A percentile compares a stretch with the other conserved stretches of the same genome.
Conservation (phyloP, 92 coral and sea anemone species). For the Scolanthus callimorphus region DNA sequence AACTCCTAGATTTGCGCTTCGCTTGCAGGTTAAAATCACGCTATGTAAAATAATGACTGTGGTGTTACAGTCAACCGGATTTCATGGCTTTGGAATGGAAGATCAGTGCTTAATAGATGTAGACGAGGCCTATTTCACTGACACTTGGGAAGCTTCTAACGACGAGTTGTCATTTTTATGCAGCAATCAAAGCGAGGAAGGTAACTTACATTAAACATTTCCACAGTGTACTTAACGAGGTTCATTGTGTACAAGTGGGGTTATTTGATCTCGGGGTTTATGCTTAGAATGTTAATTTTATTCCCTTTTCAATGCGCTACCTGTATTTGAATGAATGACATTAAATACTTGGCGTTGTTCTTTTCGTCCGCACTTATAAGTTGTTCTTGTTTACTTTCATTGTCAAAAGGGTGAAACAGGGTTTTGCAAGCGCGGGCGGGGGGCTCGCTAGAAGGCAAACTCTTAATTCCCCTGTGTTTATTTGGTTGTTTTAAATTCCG, state of each 20-base stretch:
- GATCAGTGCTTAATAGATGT: conserved; percentile 89
- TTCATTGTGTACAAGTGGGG: no score
- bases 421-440: neutral
- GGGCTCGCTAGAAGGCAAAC: neutral
- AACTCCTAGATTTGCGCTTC: no score
- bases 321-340: no score
- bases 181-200: conserved; percentile 65
- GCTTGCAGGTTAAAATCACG: no score
- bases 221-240: no score
- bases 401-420: conserved; percentile 28
- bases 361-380: no score
- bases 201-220: no score
- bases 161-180: conserved; percentile 86
- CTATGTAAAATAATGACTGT: conserved; percentile 84
- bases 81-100: conserved; percentile 62
- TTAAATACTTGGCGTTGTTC: no score
- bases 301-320: no score
- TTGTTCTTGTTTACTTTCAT: conserved; percentile 7
- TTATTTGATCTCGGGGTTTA: no score
- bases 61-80: conserved; percentile 62
- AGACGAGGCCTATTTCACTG: conserved; percentile 68
- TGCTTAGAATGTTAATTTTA: no score
- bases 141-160: conserved; percentile 83
- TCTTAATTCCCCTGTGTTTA: neutral
- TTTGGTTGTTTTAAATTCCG: neutral